These are phyloP conservation scores for Eubasilissa splendida DNA, from an alignment of 2,888 invertebrate genomes.

Conservation along the genomic window DNA sequence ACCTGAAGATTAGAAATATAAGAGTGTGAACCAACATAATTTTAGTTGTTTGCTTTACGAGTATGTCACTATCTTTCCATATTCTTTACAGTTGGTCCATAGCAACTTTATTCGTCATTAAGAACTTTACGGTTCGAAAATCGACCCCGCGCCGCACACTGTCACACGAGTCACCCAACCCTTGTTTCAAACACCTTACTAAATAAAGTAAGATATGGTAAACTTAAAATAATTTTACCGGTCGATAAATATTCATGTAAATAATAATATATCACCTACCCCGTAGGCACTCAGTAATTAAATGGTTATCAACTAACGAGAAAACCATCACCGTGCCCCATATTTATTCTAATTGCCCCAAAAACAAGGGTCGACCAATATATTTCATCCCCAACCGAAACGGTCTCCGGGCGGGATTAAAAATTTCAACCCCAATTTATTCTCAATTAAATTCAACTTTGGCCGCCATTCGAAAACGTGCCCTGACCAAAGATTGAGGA, in stretches of 20 bases:
- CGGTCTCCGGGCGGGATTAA: conserved; percentile 27
- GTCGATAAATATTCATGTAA: conserved; percentile 31
- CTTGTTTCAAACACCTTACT: too few species aligned
- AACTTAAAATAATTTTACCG: conserved; percentile 7
- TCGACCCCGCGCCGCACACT: too few species aligned
- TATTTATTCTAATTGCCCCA: conserved; percentile 25
- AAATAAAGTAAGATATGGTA: neutral
- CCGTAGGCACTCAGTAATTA: conserved; percentile 13
- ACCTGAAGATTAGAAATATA: too few species aligned
- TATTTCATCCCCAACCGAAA: neutral
- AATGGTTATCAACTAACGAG: conserved; percentile 28
- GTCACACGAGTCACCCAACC: too few species aligned
- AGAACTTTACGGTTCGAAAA: too few species aligned
- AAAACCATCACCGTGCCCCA: conserved; percentile 14
- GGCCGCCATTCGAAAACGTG: neutral
- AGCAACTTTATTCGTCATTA: too few species aligned
- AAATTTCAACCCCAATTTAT: conserved; percentile 49
- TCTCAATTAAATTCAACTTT: conserved; percentile 45
- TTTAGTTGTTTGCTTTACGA: too few species aligned
- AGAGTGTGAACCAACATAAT: too few species aligned
- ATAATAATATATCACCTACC: conserved; percentile 12
- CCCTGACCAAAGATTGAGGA: too few species aligned
- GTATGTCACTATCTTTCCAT: too few species aligned
- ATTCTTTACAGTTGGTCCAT: too few species aligned
- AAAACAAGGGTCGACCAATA: conserved; percentile 26